Percentiles rank a stretch among this genome's conserved stretches.
These are phyloP conservation scores for Tinea semifulvella DNA, from an alignment of 2,888 invertebrate species.

Conservation along the genomic window DNA sequence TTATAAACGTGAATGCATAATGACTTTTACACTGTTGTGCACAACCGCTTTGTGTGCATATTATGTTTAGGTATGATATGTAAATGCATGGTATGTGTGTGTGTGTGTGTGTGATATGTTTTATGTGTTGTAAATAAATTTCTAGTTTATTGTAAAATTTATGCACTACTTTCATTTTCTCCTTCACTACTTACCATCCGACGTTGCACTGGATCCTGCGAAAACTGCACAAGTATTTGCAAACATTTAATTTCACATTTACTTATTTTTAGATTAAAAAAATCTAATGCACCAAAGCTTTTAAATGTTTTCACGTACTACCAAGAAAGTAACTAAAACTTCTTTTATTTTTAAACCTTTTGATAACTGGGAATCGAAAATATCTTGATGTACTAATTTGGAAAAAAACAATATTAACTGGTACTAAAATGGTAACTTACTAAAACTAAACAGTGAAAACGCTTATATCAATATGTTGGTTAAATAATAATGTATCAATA, in stretches of 20 bases:
- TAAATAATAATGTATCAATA: background rate
- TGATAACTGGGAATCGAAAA: background rate
- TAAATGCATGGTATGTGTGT: conserved; percentile 65
- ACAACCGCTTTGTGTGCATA: conserved; percentile 47
- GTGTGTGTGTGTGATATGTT: conserved; percentile 58
- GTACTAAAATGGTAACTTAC: conserved; percentile 5
- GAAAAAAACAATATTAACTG: background rate
- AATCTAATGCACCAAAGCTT: background rate
- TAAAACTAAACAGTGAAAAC: conserved; percentile 1
- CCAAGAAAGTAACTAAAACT: background rate
- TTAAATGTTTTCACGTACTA: conserved; percentile 1
- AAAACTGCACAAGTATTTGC: background rate
- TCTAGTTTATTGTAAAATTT: conserved; percentile 59
- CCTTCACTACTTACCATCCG: conserved; percentile 32
- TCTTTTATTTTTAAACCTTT: background rate
- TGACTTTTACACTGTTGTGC: conserved; percentile 32
- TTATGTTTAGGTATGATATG: conserved; percentile 36
- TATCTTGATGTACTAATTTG: conserved; percentile 1
- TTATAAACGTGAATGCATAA: conserved; percentile 14
- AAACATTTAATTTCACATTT: background rate
- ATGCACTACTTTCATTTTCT: conserved; percentile 62
- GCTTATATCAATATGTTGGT: background rate
- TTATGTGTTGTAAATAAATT: conserved; percentile 59
- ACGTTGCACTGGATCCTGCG: conserved; percentile 5
- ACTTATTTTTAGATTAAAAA: background rate